phyloP scores from a whole-genome alignment of 35 echinoderm and acorn worm genomes.

The Amphiura filiformis region DNA sequence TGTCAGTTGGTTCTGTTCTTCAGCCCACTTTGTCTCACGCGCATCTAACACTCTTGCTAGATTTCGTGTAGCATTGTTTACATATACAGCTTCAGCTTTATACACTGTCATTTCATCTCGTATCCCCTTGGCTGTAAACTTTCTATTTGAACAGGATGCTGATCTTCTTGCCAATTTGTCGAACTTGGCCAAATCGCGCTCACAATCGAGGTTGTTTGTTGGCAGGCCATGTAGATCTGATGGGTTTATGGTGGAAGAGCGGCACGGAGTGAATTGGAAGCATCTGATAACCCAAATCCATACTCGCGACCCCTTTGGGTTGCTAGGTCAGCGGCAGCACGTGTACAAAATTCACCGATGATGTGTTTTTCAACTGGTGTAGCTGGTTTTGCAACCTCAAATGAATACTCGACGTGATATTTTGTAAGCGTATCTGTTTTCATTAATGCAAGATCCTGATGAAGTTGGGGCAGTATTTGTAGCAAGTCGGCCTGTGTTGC shows the following conservation, averaged over 20 bases:
- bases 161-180: neutral
- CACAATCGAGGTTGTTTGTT: constrained; percentile 14
- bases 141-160: constrained; percentile 12
- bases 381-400: neutral
- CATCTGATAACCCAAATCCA: neutral
- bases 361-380: constrained; percentile 17
- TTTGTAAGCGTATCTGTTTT: neutral
- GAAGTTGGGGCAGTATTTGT: neutral
- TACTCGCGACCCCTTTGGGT: constrained; percentile 24
- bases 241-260: neutral
- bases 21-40: neutral
- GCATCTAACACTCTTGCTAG: constrained; percentile 3
- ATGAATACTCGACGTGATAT: constrained; percentile 12
- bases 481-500: neutral
- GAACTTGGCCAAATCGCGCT: constrained; percentile 5
- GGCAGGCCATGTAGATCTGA: neutral
- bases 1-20: constrained; percentile 14
- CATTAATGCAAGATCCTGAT: neutral
- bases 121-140: constrained; percentile 5
- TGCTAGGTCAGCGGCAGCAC: constrained; percentile 17
- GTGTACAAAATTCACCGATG: neutral
- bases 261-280: neutral
- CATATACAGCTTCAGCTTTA: constrained; percentile 4
- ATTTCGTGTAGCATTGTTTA: neutral
- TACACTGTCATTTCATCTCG: constrained; percentile 11